These are phyloP conservation scores for Calameuta pallipes DNA, from an alignment of 2,888 invertebrate genomes.

Conservation along the genomic window DNA sequence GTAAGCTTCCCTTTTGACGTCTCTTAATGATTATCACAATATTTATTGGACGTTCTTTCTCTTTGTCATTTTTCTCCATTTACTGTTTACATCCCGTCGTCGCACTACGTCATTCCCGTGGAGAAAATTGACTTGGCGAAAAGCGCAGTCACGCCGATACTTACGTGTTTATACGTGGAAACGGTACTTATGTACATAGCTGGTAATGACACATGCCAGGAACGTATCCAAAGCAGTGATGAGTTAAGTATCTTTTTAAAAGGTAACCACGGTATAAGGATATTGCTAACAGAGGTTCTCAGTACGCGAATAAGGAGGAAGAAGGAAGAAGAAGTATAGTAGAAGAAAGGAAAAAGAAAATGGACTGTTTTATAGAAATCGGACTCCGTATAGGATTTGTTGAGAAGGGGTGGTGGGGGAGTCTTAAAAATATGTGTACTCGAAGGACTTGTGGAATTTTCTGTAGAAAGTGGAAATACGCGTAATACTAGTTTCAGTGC, in stretches of 20 bases:
- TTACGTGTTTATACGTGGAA: neutral
- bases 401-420: accelerated
- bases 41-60: neutral
- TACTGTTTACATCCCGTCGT: neutral
- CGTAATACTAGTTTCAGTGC: neutral
- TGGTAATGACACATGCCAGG: conserved; percentile 3
- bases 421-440: neutral
- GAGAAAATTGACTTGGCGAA: conserved; percentile 13
- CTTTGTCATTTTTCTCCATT: neutral
- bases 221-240: neutral
- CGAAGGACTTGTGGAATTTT: neutral
- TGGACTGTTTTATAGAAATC: neutral
- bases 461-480: neutral
- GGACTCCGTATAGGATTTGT: neutral
- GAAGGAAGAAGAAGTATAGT: neutral
- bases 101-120: neutral
- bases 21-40: neutral
- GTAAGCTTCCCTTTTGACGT: conserved; percentile 30
- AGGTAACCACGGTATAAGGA: neutral
- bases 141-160: conserved; percentile 9
- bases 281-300: neutral
- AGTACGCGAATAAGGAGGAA: neutral
- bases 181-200: neutral
- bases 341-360: neutral
- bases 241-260: neutral